phyloP scores from a whole-genome alignment of 2,113 vertebrate genomes.

The Brevimyrus niger region DNA sequence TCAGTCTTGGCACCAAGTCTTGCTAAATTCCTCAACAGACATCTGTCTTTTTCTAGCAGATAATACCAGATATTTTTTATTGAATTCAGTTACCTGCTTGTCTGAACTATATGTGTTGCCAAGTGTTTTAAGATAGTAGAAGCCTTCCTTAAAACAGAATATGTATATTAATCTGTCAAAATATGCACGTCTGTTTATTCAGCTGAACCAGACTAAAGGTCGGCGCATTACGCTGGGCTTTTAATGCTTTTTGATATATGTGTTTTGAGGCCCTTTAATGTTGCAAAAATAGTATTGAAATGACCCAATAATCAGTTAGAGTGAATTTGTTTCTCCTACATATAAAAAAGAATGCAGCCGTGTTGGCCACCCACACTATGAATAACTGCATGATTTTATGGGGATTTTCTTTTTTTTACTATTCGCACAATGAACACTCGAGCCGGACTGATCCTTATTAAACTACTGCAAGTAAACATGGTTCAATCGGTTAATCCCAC shows the following conservation, averaged over 20 bases:
- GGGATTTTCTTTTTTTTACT: background rate
- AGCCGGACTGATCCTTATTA: background rate
- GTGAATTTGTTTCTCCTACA: background rate
- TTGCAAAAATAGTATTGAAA: background rate
- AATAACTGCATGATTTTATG: background rate
- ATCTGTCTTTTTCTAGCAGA: background rate
- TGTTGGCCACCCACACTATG: constrained; percentile 24
- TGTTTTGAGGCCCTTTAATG: background rate
- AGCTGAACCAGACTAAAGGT: background rate
- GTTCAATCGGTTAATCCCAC: background rate
- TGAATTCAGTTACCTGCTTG: constrained; percentile 1
- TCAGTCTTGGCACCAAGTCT: background rate
- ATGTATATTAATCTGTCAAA: background rate
- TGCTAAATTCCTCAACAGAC: background rate
- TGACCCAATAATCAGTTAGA: background rate
- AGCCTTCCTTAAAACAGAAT: background rate
- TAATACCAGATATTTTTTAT: background rate
- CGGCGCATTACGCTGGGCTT: background rate
- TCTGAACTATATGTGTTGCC: background rate
- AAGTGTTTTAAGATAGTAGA: background rate
- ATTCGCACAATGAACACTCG: background rate
- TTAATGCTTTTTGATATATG: background rate
- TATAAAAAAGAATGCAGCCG: background rate
- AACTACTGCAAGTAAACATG: background rate
- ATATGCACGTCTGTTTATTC: background rate